A percentile compares a stretch with the other conserved stretches of the same genome.
phyloP scores from a whole-genome alignment of 2,888 invertebrate species.

The Acrobasis consociella region DNA sequence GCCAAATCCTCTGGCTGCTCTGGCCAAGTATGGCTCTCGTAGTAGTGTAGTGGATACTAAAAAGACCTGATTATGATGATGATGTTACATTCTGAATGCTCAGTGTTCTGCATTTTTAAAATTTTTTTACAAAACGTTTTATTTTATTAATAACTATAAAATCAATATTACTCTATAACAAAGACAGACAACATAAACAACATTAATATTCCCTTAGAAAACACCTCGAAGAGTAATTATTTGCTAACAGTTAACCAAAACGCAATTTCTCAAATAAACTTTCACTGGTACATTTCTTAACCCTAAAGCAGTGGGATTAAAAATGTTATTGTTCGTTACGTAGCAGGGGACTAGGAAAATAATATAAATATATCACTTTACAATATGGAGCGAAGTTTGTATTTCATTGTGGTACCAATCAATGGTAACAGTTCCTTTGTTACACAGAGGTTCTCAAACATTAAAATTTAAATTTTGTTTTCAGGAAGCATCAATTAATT shows the following conservation, averaged over 20 bases:
- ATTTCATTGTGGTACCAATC: slow-evolving; percentile 74
- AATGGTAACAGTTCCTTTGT: slow-evolving; percentile 60
- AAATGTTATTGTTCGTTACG: slow-evolving; percentile 53
- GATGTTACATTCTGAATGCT: too few species aligned
- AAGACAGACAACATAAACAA: slow-evolving; percentile 50
- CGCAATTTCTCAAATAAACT: slow-evolving; percentile 70
- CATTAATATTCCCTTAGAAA: slow-evolving; percentile 51
- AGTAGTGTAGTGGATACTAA: too few species aligned
- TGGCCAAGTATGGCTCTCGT: too few species aligned
- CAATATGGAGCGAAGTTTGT: slow-evolving; percentile 70
- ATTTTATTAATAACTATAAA: neutral
- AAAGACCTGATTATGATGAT: too few species aligned
- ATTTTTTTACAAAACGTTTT: too few species aligned
- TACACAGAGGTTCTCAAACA: slow-evolving; percentile 55
- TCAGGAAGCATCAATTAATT: neutral
- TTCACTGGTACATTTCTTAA: slow-evolving; percentile 47
- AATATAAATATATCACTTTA: slow-evolving; percentile 80
- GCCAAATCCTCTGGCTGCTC: too few species aligned
- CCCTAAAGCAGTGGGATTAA: slow-evolving; percentile 58
- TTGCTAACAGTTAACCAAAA: slow-evolving; percentile 63
- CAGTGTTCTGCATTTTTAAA: too few species aligned
- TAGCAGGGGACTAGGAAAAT: slow-evolving; percentile 66
- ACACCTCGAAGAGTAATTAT: slow-evolving; percentile 40
- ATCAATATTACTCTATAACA: neutral
- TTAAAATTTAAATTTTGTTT: slow-evolving; percentile 18